Evolutionary conservation across 2,797 vertebrate genomes (phyloP).

Genomic region (Allobates femoralis): DNA sequence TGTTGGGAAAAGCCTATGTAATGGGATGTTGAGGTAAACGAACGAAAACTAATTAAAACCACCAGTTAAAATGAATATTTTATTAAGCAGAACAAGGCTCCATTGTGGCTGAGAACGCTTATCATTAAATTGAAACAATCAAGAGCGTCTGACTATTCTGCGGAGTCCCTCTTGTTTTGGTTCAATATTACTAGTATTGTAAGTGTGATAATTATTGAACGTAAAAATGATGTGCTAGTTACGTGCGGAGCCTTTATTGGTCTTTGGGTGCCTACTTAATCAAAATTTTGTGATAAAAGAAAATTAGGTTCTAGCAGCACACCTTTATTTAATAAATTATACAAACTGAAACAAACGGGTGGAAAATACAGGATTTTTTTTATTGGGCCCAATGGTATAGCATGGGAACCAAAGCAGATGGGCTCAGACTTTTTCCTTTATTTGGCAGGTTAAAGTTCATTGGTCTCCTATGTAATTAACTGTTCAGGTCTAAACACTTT

Average conservation of each 20-base stretch:
- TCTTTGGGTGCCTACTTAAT: slow-evolving; percentile 63
- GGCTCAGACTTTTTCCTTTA: slow-evolving; percentile 36
- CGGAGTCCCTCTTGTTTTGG: slow-evolving; percentile 63
- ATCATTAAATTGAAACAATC: slow-evolving; percentile 65
- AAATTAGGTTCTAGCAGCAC: slow-evolving; percentile 59
- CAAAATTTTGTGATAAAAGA: slow-evolving; percentile 64
- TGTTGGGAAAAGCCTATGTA: slow-evolving; percentile 61
- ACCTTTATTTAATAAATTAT: slow-evolving; percentile 61
- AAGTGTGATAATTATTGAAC: slow-evolving; percentile 62
- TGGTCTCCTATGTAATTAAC: slow-evolving; percentile 56
- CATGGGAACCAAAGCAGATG: slow-evolving; percentile 42
- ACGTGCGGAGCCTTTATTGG: slow-evolving; percentile 60
- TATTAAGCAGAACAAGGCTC: slow-evolving; percentile 65
- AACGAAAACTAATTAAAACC: slow-evolving; percentile 65
- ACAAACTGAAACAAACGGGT: slow-evolving; percentile 41
- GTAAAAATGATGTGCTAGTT: slow-evolving; percentile 65
- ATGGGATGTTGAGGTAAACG: slow-evolving; percentile 65
- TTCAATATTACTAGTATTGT: slow-evolving; percentile 64
- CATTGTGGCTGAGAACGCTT: slow-evolving; percentile 64
- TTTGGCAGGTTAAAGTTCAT: slow-evolving; percentile 57
- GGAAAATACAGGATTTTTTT: slow-evolving; percentile 42
- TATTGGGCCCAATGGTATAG: slow-evolving; percentile 48
- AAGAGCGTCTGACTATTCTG: slow-evolving; percentile 64
- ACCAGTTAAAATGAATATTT: slow-evolving; percentile 65
- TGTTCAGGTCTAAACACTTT: slow-evolving; percentile 35